Evolutionary conservation across 1,140 invertebrate genomes (phyloP).

Genomic region (Apis dorsata): DNA sequence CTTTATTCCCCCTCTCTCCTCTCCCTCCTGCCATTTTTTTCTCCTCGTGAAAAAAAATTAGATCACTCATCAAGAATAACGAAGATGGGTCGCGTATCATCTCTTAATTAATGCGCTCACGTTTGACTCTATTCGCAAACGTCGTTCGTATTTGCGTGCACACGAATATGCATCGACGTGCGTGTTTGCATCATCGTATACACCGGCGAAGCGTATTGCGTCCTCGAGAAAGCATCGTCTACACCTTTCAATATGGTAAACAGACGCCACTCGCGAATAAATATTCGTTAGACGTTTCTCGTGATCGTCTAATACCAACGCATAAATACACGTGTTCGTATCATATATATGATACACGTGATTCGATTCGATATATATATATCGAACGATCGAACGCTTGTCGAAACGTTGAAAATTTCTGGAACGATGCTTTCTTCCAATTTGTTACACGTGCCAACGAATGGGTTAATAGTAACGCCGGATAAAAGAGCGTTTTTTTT

Average conservation of each 20-base stretch:
- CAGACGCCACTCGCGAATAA: constrained; percentile 31
- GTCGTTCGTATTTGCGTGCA: constrained; percentile 2
- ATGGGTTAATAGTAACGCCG: neutral
- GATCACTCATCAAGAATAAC: neutral
- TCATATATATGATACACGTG: neutral
- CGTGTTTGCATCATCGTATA: neutral
- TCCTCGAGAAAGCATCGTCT: neutral
- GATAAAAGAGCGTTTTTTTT: neutral
- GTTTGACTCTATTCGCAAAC: neutral
- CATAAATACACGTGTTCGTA: neutral
- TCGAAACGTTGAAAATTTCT: neutral
- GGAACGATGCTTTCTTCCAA: neutral
- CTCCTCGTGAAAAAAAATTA: neutral
- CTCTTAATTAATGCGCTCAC: constrained; percentile 40
- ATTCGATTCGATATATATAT: neutral
- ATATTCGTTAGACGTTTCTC: constrained; percentile 38
- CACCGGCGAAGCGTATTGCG: neutral
- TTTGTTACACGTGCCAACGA: neutral
- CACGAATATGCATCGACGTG: neutral
- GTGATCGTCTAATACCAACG: constrained; percentile 9
- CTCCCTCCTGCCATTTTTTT: accelerated
- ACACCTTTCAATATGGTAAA: constrained; percentile 4
- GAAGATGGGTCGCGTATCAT: neutral
- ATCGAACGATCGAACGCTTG: neutral
- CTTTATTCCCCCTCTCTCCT: accelerated